A percentile compares a stretch with the other conserved stretches of the same genome.
These are phyloP conservation scores for Genyomyrus donnyi DNA, from an alignment of 2,113 vertebrate genomes.

Conservation along the genomic window DNA sequence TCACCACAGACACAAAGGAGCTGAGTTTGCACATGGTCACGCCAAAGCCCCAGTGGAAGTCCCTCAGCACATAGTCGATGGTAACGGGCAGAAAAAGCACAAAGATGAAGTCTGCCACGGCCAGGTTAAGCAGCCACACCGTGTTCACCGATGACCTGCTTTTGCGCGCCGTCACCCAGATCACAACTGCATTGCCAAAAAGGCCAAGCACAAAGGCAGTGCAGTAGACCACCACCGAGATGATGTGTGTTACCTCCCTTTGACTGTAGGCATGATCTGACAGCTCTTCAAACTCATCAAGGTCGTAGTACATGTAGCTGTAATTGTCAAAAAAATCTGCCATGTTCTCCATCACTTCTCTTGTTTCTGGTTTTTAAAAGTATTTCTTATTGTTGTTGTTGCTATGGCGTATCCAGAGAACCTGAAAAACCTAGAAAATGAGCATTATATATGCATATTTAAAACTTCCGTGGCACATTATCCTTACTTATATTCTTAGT, in stretches of 20 bases:
- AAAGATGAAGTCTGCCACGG: conserved; percentile 87
- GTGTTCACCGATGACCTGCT: conserved; percentile 81
- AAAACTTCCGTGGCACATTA: background rate
- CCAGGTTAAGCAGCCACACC: conserved; percentile 86
- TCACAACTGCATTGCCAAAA: conserved; percentile 81
- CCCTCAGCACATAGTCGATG: conserved; percentile 78
- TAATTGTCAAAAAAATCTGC: background rate
- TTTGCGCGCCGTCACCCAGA: conserved; percentile 86
- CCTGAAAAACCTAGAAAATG: background rate
- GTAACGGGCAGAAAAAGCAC: conserved; percentile 84
- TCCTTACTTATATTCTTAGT: background rate
- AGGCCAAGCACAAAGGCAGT: conserved; percentile 78
- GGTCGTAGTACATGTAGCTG: conserved; percentile 33
- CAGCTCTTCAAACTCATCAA: conserved; percentile 45
- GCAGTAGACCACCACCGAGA: conserved; percentile 77
- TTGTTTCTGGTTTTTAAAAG: background rate
- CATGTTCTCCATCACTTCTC: background rate
- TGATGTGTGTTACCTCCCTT: conserved; percentile 61
- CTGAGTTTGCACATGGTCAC: conserved; percentile 79
- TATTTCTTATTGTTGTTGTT: background rate
- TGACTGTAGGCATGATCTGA: conserved; percentile 43
- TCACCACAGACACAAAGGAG: conserved; percentile 80
- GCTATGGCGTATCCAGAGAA: background rate
- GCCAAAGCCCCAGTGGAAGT: conserved; percentile 89
- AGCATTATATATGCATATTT: background rate